phyloP scores from a whole-genome alignment of 2,113 vertebrate genomes.

The Lepus europaeus region DNA sequence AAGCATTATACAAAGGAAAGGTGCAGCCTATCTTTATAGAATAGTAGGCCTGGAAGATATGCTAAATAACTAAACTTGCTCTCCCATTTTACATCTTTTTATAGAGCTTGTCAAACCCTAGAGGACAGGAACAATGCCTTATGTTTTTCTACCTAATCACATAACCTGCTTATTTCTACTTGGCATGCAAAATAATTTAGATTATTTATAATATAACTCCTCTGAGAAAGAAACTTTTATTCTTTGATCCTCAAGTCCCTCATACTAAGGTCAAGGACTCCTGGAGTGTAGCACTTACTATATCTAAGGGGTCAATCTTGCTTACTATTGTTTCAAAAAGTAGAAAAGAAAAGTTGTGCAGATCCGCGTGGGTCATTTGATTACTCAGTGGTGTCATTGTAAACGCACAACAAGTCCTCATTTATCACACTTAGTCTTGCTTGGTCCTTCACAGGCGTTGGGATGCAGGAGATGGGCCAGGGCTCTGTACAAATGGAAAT shows the following conservation, averaged over 20 bases:
- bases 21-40: neutral
- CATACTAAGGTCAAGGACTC: neutral
- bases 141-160: neutral
- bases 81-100: neutral
- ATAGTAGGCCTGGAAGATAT: neutral
- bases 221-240: slow-evolving; percentile 10
- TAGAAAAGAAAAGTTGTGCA: neutral
- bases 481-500: neutral
- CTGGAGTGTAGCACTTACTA: neutral
- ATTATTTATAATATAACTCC: neutral
- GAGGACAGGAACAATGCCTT: neutral
- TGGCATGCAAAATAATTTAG: slow-evolving; percentile 25
- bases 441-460: neutral
- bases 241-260: neutral
- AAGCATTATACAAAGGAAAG: slow-evolving; percentile 9
- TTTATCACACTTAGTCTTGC: neutral
- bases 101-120: slow-evolving; percentile 29
- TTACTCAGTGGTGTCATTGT: neutral
- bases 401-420: neutral
- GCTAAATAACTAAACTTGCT: neutral
- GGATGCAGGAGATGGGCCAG: neutral
- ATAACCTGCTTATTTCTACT: neutral
- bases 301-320: neutral
- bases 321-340: neutral
- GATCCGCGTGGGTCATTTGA: neutral